Evolutionary conservation across 2,888 invertebrate species (phyloP).

Genomic region (Trissonchulus sp.): DNA sequence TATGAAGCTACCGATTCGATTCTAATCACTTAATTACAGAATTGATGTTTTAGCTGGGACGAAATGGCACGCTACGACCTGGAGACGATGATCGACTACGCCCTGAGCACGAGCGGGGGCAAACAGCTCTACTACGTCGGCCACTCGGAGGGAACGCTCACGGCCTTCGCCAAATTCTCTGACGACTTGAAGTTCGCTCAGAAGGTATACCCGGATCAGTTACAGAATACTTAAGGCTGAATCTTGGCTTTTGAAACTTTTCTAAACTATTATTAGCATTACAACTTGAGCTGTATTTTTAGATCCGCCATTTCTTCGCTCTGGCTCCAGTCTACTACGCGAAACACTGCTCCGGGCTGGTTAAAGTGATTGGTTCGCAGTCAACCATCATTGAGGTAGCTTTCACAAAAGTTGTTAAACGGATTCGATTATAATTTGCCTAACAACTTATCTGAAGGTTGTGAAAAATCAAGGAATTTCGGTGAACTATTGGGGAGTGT

Average conservation of each 20-base stretch:
- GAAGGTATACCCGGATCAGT: conserved; percentile 41
- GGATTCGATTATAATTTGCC: no score
- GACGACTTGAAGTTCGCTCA: conserved; percentile 43
- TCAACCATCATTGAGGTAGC: conserved; percentile 1
- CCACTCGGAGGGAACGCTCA: conserved; percentile 71
- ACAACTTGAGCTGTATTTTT: no score
- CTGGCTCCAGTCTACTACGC: conserved; percentile 13
- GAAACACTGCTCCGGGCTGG: background rate
- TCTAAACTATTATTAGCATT: no score
- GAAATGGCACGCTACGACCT: conserved; percentile 76
- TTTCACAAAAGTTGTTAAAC: no score
- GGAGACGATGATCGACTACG: conserved; percentile 73
- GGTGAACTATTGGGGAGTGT: no score
- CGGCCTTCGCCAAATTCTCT: conserved; percentile 49
- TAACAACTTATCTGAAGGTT: no score
- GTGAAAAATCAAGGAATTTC: no score
- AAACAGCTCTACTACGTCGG: conserved; percentile 68
- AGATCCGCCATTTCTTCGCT: conserved; percentile 13
- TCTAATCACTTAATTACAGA: no score
- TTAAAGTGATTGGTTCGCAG: background rate
- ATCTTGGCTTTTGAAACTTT: no score
- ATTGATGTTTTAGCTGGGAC: conserved; percentile 69
- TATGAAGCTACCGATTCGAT: no score
- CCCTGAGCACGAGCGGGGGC: conserved; percentile 59
- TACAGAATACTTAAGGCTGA: no score